These are phyloP conservation scores for Hydraecia micacea DNA, from an alignment of 2,888 invertebrate species.

Conservation along the genomic window DNA sequence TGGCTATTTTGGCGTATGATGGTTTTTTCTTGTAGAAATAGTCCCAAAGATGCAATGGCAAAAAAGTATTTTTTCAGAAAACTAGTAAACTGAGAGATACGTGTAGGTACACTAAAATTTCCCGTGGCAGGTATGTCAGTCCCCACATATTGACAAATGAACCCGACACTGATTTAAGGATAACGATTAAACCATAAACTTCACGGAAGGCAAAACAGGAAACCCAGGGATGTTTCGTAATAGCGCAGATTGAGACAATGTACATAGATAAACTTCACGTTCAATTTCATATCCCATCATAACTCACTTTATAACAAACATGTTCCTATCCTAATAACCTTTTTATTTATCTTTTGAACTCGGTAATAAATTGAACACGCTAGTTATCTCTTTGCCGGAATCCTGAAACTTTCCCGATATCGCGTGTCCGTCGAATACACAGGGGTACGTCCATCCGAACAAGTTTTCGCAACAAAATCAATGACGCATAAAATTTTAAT, in stretches of 20 bases:
- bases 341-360: constrained; percentile 55
- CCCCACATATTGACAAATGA: not conserved
- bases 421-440: constrained; percentile 42
- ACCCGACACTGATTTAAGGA: not conserved
- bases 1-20: not conserved
- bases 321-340: constrained; percentile 49
- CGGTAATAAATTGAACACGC: constrained; percentile 53
- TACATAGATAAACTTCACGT: constrained; percentile 34
- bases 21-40: not conserved
- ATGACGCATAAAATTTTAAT: constrained; percentile 50
- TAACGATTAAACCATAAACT: constrained; percentile 12
- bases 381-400: constrained; percentile 42
- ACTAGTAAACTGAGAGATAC: no score
- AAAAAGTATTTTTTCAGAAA: not conserved
- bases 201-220: constrained; percentile 3
- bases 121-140: not conserved
- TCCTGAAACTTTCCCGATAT: constrained; percentile 47
- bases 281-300: constrained; percentile 44
- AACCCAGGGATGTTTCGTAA: constrained; percentile 11
- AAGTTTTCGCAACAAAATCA: constrained; percentile 45
- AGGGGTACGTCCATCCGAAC: constrained; percentile 22
- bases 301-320: constrained; percentile 54
- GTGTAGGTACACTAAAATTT: not conserved
- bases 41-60: not conserved
- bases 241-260: constrained; percentile 21